These are phyloP conservation scores for Columba livia DNA, from an alignment of 2,113 vertebrate species.

Conservation along the genomic window DNA sequence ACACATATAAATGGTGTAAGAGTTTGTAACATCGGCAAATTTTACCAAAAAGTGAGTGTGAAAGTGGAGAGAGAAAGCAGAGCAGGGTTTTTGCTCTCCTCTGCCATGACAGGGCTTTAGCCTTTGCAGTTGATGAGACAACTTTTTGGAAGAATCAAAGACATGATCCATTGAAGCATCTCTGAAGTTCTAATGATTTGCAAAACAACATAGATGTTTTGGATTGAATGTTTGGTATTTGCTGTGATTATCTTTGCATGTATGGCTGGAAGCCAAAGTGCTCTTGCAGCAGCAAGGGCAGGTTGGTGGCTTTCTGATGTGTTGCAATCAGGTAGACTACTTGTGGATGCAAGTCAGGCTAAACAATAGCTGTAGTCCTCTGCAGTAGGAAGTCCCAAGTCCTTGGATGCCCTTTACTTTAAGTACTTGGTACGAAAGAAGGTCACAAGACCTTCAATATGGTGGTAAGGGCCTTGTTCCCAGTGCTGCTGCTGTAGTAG, in stretches of 20 bases:
- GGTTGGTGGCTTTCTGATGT: not conserved
- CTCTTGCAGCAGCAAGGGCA: not conserved
- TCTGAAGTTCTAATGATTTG: not conserved
- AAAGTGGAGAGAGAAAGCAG: not conserved
- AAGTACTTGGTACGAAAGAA: not conserved
- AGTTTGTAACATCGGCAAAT: not conserved
- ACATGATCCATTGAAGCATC: not conserved
- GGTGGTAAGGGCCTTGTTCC: not conserved
- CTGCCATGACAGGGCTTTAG: not conserved
- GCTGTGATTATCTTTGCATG: not conserved
- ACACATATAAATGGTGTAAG: not conserved
- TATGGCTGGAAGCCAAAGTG: not conserved
- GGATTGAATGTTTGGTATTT: not conserved
- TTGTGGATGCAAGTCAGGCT: not conserved
- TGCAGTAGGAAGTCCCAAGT: not conserved
- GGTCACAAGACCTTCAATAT: not conserved
- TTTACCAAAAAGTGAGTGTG: not conserved
- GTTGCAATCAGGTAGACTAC: not conserved
- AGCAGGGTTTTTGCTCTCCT: not conserved
- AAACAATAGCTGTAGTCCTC: not conserved
- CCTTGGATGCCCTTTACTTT: not conserved
- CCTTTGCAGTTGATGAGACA: not conserved
- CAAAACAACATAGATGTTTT: not conserved
- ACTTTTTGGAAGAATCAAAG: not conserved
- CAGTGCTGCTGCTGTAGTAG: not conserved